These are phyloP conservation scores for Odontomyia ornata DNA, from an alignment of 2,888 invertebrate species.

Conservation along the genomic window DNA sequence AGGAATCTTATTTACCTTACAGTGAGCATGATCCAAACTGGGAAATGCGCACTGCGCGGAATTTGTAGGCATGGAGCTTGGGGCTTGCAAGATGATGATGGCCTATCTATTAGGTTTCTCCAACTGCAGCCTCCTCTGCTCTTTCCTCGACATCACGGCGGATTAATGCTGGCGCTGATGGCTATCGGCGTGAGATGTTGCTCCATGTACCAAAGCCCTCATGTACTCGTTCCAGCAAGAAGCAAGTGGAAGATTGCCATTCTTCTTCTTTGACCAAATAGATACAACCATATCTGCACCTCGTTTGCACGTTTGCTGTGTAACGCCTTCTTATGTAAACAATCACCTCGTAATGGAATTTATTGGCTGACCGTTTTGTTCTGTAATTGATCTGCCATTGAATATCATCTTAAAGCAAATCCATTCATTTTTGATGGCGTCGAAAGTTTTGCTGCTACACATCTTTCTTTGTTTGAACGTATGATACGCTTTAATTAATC, in stretches of 20 bases:
- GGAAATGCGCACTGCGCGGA: constrained; percentile 44
- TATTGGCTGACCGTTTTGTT: constrained; percentile 54
- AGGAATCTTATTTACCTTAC: constrained; percentile 31
- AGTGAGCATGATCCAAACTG: constrained; percentile 47
- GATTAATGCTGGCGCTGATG: constrained; percentile 36
- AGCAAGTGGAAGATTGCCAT: constrained; percentile 11
- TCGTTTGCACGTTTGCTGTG: constrained; percentile 32
- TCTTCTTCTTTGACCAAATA: neutral
- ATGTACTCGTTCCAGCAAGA: neutral
- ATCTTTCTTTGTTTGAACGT: neutral
- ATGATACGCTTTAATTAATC: constrained; percentile 10
- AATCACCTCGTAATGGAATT: constrained; percentile 55
- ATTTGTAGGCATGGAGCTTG: neutral
- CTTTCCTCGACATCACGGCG: neutral
- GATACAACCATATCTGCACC: constrained; percentile 1
- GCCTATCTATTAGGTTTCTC: constrained; percentile 24
- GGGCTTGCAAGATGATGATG: constrained; percentile 17
- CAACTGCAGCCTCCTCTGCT: constrained; percentile 24
- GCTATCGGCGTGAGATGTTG: constrained; percentile 37
- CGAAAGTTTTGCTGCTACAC: neutral
- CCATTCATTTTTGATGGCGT: constrained; percentile 27
- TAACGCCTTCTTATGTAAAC: constrained; percentile 55
- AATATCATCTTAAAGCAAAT: constrained; percentile 46
- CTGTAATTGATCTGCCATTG: constrained; percentile 54
- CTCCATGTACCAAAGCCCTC: neutral